Percentiles rank a stretch among this genome's conserved stretches.
phyloP scores from a whole-genome alignment of 2,888 invertebrate species.

The Megamerina dolium region DNA sequence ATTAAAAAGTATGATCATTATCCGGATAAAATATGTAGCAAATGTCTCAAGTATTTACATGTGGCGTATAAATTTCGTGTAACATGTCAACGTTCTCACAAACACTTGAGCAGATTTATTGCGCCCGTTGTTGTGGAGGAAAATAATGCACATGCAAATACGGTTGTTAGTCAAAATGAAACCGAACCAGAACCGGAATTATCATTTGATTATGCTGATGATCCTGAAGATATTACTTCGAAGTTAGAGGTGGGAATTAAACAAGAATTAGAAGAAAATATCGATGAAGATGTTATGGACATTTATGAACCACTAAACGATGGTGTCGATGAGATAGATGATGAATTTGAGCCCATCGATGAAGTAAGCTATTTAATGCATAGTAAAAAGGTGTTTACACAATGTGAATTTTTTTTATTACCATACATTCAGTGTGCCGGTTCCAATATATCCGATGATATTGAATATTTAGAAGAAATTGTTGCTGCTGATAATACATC shows the following conservation, averaged over 20 bases:
- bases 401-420: no score
- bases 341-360: constrained; percentile 21
- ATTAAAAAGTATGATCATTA: constrained; percentile 41
- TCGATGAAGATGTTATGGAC: constrained; percentile 35
- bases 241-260: constrained; percentile 29
- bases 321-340: constrained; percentile 25
- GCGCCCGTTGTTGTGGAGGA: constrained; percentile 39
- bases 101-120: constrained; percentile 40
- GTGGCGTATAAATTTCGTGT: constrained; percentile 36
- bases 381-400: no score
- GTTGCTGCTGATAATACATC: constrained; percentile 23
- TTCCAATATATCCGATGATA: constrained; percentile 31
- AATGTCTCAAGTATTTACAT: constrained; percentile 33
- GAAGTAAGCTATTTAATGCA: constrained; percentile 11
- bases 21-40: constrained; percentile 40
- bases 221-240: constrained; percentile 21
- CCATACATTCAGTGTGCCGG: constrained; percentile 26
- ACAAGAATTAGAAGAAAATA: constrained; percentile 30
- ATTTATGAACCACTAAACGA: constrained; percentile 36
- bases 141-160: constrained; percentile 19
- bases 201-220: no score
- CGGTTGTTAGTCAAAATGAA: no score
- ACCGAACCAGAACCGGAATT: constrained; percentile 9
- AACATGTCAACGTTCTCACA: constrained; percentile 39
- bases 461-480: constrained; percentile 36